Conservation (phyloP, 2,797 vertebrate genomes). For the Mus minutoides region DNA sequence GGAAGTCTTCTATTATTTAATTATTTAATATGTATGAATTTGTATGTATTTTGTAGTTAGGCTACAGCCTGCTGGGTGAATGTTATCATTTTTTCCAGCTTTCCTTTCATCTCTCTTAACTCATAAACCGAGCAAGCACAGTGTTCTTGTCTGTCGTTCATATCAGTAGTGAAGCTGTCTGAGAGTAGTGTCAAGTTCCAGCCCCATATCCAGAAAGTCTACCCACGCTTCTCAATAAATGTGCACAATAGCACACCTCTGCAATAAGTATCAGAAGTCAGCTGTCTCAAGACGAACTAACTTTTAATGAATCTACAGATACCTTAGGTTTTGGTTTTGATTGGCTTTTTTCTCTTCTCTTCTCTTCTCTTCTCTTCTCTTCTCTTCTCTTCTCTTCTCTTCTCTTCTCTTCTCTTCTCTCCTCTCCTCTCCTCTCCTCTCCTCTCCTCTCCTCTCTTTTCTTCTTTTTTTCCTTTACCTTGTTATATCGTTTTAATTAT, state of each 20-base stretch:
- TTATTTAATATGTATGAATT: background rate
- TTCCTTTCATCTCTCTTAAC: background rate
- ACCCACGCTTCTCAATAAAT: background rate
- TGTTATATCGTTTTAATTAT: conserved; percentile 50
- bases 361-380: no score
- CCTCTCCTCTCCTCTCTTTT: no score
- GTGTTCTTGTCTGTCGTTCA: background rate
- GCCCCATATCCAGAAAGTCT: background rate
- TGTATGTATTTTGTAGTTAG: conserved; percentile 25
- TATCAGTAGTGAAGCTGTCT: conserved; percentile 31
- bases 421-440: no score
- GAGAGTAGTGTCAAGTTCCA: background rate
- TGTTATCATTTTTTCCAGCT: conserved; percentile 24
- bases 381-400: no score
- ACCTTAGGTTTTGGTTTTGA: background rate
- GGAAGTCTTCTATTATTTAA: background rate
- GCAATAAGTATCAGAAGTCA: background rate
- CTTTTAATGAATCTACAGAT: conserved; percentile 11
- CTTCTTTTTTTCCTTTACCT: background rate
- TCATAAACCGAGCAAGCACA: background rate
- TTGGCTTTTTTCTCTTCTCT: background rate
- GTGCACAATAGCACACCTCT: background rate
- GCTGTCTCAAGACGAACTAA: background rate
- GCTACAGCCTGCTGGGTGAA: background rate
- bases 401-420: no score